phyloP scores from a whole-genome alignment of 2,888 invertebrate genomes.

The Dastarcus helophoroides region DNA sequence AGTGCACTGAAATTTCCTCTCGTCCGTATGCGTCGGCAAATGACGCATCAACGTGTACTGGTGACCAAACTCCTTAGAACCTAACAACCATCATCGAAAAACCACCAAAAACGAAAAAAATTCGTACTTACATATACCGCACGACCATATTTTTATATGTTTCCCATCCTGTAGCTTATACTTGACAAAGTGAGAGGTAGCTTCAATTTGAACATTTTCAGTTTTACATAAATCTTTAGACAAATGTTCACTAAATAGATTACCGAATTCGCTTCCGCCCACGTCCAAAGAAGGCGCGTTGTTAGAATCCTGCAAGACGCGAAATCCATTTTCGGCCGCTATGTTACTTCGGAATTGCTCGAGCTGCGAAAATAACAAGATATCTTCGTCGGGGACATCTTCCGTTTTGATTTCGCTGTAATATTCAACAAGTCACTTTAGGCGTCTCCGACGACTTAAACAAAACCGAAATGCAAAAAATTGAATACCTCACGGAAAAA shows the following conservation, averaged over 20 bases:
- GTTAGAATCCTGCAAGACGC: slow-evolving; percentile 12
- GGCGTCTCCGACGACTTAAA: too few relatives aligned
- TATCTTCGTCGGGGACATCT: slow-evolving; percentile 24
- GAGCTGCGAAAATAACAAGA: slow-evolving; percentile 23
- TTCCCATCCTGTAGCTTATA: slow-evolving; percentile 56
- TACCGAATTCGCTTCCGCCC: slow-evolving; percentile 5
- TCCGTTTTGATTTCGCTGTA: slow-evolving; percentile 22
- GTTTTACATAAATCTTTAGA: slow-evolving; percentile 12
- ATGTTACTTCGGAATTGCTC: slow-evolving; percentile 14
- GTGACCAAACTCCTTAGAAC: slow-evolving; percentile 62
- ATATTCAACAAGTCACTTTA: slow-evolving; percentile 1
- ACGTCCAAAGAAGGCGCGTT: slow-evolving; percentile 7
- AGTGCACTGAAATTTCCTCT: slow-evolving; percentile 62
- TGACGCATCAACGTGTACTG: slow-evolving; percentile 68
- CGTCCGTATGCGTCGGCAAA: slow-evolving; percentile 65
- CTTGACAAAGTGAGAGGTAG: slow-evolving; percentile 50
- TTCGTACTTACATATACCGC: slow-evolving; percentile 58
- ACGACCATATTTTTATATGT: slow-evolving; percentile 60
- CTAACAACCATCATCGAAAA: too few relatives aligned
- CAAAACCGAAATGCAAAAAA: too few relatives aligned
- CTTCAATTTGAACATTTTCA: slow-evolving; percentile 13
- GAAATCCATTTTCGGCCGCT: slow-evolving; percentile 13
- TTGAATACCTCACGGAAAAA: slow-evolving; percentile 10
- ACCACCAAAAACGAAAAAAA: too few relatives aligned
- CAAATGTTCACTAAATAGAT: slow-evolving; percentile 4